phyloP scores from a whole-genome alignment of 2,888 invertebrate genomes.

The Drosophila ezoana region DNA sequence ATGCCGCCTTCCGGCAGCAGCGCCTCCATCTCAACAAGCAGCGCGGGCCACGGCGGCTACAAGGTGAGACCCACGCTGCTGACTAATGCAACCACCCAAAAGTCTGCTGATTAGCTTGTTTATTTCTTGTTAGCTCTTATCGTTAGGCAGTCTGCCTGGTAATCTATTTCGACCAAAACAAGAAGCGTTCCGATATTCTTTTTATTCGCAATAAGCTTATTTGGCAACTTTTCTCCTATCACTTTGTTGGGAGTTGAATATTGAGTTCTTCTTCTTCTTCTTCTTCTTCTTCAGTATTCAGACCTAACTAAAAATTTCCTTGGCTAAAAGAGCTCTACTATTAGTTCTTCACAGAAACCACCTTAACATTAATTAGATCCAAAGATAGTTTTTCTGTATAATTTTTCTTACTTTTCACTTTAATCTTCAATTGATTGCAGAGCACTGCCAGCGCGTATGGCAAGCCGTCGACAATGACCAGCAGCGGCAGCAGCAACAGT shows the following conservation, averaged over 20 bases:
- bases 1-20: constrained; percentile 81
- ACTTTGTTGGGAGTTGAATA: too few relatives aligned
- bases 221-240: too few relatives aligned
- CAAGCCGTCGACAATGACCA: constrained; percentile 82
- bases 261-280: too few relatives aligned
- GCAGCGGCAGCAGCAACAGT: constrained; percentile 71
- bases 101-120: background rate
- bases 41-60: constrained; percentile 71
- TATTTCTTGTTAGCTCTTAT: background rate
- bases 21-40: constrained; percentile 65
- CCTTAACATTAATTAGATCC: too few relatives aligned
- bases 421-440: constrained; percentile 39
- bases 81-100: background rate
- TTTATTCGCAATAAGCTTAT: too few relatives aligned
- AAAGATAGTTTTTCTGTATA: too few relatives aligned
- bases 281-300: too few relatives aligned
- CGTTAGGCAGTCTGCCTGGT: background rate
- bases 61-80: constrained; percentile 69
- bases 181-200: background rate
- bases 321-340: too few relatives aligned
- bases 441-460: constrained; percentile 83
- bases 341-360: too few relatives aligned
- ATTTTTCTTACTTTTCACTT: background rate
- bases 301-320: too few relatives aligned
- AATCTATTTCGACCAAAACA: background rate